Evolutionary conservation across 2,797 vertebrate species (phyloP).

Genomic region (Pangasius sanitwongsei): DNA sequence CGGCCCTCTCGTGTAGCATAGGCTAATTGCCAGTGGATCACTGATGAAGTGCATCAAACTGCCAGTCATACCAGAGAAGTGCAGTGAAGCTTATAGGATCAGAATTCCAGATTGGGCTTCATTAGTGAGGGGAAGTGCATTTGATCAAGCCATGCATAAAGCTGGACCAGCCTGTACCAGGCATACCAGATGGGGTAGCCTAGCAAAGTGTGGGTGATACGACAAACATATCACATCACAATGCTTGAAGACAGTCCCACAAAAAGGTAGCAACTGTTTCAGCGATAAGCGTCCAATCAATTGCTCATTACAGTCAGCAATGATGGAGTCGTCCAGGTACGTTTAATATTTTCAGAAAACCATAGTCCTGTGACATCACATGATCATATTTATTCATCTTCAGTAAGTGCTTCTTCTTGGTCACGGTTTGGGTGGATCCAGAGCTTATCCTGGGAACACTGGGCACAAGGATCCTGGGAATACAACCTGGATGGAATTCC

Average conservation of each 20-base stretch:
- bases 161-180: background rate
- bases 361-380: no score
- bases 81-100: conserved; percentile 29
- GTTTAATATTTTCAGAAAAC: background rate
- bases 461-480: background rate
- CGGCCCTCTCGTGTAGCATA: conserved; percentile 30
- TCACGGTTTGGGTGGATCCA: background rate
- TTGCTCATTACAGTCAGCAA: background rate
- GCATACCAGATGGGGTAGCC: background rate
- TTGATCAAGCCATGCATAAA: conserved; percentile 44
- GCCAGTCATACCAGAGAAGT: conserved; percentile 38
- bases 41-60: conserved; percentile 39
- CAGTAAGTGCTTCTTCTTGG: background rate
- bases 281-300: background rate
- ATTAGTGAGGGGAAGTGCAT: conserved; percentile 36
- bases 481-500: background rate
- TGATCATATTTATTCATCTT: background rate
- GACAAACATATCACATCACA: background rate
- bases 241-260: background rate
- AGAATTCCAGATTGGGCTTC: conserved; percentile 42
- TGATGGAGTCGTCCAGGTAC: no score
- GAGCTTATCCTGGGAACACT: background rate
- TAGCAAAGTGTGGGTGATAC: background rate
- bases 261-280: background rate
- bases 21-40: conserved; percentile 51